Evolutionary conservation across 2,113 vertebrate genomes (phyloP).

Genomic region (Serilophus lunatus): DNA sequence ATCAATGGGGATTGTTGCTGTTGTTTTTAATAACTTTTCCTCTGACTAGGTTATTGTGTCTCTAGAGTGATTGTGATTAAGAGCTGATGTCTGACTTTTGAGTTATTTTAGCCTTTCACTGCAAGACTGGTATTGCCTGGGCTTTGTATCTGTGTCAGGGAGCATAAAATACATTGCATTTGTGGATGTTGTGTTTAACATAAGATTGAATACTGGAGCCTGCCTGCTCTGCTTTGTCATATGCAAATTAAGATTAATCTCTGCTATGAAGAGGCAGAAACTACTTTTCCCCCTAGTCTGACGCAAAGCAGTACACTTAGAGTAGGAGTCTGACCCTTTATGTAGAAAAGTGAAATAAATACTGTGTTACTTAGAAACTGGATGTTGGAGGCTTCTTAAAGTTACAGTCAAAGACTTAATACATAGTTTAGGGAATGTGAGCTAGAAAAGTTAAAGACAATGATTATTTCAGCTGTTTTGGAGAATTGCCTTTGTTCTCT

Average conservation of each 20-base stretch:
- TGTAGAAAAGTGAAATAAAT: background rate
- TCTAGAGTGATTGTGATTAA: background rate
- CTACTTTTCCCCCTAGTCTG: background rate
- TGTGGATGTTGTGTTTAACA: background rate
- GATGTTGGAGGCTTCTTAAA: background rate
- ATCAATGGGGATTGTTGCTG: background rate
- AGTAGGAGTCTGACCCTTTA: background rate
- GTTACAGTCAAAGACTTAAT: background rate
- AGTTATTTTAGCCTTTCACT: background rate
- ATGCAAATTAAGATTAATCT: background rate
- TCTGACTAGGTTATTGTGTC: background rate
- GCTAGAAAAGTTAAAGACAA: background rate
- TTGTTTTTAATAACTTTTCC: background rate
- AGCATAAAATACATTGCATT: background rate
- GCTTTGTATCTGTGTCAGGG: background rate
- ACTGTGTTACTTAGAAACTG: background rate
- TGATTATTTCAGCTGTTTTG: background rate
- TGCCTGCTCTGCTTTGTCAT: background rate
- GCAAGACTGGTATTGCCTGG: background rate
- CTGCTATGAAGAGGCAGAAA: background rate
- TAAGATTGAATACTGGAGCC: background rate
- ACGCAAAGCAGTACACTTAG: background rate
- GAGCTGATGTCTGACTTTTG: background rate
- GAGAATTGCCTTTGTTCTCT: background rate
- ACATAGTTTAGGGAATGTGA: background rate